phyloP scores from a whole-genome alignment of 2,113 vertebrate genomes.

The Mola mola region DNA sequence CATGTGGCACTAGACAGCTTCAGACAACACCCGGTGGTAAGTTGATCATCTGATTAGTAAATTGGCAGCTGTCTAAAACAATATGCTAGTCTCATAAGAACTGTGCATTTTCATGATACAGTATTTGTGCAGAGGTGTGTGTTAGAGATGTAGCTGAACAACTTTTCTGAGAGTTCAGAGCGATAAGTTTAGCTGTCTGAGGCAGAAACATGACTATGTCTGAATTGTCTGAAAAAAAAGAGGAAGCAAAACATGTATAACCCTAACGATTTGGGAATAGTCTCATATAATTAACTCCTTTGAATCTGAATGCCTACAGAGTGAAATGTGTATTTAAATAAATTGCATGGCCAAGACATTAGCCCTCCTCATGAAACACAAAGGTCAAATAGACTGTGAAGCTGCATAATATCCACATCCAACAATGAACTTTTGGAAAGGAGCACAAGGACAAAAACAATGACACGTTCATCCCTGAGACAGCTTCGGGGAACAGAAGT shows the following conservation, averaged over 20 bases:
- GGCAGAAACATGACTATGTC: background rate
- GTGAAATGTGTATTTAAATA: conserved; percentile 25
- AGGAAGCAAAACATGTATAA: background rate
- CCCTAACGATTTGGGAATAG: background rate
- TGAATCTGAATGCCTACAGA: conserved; percentile 4
- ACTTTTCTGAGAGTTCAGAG: conserved; percentile 1
- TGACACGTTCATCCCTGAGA: conserved; percentile 78
- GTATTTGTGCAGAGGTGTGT: background rate
- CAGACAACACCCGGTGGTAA: conserved; percentile 47
- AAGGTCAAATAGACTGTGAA: conserved; percentile 61
- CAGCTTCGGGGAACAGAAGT: conserved; percentile 78
- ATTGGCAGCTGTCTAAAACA: conserved; percentile 63
- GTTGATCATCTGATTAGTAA: conserved; percentile 53
- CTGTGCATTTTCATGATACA: background rate
- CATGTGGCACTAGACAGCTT: conserved; percentile 39
- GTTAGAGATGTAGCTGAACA: background rate
- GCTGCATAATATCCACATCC: conserved; percentile 58
- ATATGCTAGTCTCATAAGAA: conserved; percentile 43
- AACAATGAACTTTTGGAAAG: conserved; percentile 59
- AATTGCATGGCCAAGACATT: conserved; percentile 45
- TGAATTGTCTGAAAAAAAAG: conserved; percentile 1
- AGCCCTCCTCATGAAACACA: conserved; percentile 23
- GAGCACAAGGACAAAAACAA: conserved; percentile 78
- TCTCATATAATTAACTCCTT: conserved; percentile 4
- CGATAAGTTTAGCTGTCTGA: conserved; percentile 7